Base-by-base conservation (phyloP, 2,888 invertebrate genomes). In the Caenorhabditis afra region DNA sequence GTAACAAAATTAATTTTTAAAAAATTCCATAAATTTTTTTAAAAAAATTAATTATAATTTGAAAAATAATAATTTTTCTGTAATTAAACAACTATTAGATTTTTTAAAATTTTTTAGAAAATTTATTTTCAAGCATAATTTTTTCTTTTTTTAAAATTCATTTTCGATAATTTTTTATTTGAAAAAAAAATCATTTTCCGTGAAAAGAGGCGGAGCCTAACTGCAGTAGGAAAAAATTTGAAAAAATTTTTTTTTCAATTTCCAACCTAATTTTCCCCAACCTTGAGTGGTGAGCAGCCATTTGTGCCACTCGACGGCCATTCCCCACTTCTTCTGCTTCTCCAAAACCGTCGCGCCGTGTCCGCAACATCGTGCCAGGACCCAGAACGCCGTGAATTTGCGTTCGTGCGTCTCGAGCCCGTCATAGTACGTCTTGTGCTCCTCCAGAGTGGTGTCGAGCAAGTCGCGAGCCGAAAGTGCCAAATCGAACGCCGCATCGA, bases 331-430 rank as follows among this genome's bases (percentile, higher is more conserved):
- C 77, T 91, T 91, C 49, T 90, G 80, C 47, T 91, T 90, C 84
- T 93, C 92, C 10, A 92, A 88, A 8, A 91, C 89, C 57, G 92
- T 92, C 2, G 92, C 91, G 16, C 91, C 91, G 62, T 90, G 87
- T 8, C 73, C 91, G 20, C 91, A 81, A 50, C 91, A 88, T 45
- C 92, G 90, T 1, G 90, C 86, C 65, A 91, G 90, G 3, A 92
- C 90, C 68, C 91, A 91, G 0, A 92, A 91, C 0, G 93, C 92
- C 0, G 94, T 93, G 89, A 92, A 94, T 35, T 92, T 91, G 7
- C 93, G 91, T 20, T 94, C 90, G 91, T 93, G 93, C 0, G 86
- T 80, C 0, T 93, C 93, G 87, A 91, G 91, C 1, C 47, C 14
- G 7, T 65, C 45, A 14, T 49, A 74, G 22, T 59, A 66, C 29